phyloP scores from a whole-genome alignment of 1,140 invertebrate genomes.

The Fopius arisanus region DNA sequence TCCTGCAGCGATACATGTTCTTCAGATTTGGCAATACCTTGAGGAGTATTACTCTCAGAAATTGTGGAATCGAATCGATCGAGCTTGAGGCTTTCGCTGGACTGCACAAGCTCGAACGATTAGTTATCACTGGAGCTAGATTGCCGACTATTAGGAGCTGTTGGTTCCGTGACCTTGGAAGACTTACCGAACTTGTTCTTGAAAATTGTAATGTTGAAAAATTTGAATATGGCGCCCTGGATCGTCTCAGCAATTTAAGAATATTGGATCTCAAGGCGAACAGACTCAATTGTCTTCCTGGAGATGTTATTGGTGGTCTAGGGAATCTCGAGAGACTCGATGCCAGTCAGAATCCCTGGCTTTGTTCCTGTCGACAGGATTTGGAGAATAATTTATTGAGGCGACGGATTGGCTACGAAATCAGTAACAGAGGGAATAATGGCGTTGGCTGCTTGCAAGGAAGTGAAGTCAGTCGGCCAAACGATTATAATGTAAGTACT shows the following conservation, averaged over 20 bases:
- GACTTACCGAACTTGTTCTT: conserved; percentile 43
- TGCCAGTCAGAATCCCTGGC: conserved; percentile 42
- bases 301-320: conserved; percentile 33
- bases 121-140: conserved; percentile 39
- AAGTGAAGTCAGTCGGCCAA: not conserved
- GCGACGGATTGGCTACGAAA: conserved; percentile 41
- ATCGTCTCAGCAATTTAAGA: conserved; percentile 31
- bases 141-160: conserved; percentile 31
- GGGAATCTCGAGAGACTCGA: conserved; percentile 40
- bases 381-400: conserved; percentile 34
- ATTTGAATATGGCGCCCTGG: conserved; percentile 36
- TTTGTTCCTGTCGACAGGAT: conserved; percentile 37
- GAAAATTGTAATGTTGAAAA: conserved; percentile 37
- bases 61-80: conserved; percentile 41
- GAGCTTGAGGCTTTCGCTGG: conserved; percentile 47
- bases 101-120: conserved; percentile 43
- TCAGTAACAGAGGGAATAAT: conserved; percentile 37
- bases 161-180: conserved; percentile 46
- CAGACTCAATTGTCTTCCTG: conserved; percentile 37
- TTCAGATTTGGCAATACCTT: conserved; percentile 52
- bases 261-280: conserved; percentile 41
- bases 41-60: conserved; percentile 39
- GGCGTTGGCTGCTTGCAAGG: conserved; percentile 17
- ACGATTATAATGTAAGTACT: conserved; percentile 21
- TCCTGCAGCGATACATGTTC: conserved; percentile 40